A percentile compares a stretch with the other conserved stretches of the same genome.
phyloP scores from a whole-genome alignment of 2,113 vertebrate genomes.

The Petrocephalus zakoni region DNA sequence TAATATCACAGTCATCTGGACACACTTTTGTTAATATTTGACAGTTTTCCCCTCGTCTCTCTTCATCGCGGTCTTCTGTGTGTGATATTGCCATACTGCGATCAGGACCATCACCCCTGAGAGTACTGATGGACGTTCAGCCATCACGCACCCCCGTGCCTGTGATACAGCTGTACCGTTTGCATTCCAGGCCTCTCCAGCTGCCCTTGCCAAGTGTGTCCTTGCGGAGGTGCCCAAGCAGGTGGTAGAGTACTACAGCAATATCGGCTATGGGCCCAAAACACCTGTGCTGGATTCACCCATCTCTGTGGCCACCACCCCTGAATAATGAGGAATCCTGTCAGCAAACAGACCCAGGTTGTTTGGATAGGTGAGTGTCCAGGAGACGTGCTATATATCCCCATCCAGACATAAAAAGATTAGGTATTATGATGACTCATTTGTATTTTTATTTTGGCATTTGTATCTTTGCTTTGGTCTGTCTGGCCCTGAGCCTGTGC shows the following conservation, averaged over 20 bases:
- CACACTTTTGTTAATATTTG: neutral
- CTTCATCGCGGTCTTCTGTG: neutral
- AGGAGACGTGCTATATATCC: neutral
- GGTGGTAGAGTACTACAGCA: constrained; percentile 89
- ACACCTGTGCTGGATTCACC: constrained; percentile 52
- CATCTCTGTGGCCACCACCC: constrained; percentile 58
- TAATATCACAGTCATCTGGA: neutral
- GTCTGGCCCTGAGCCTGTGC: neutral
- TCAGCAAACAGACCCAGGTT: constrained; percentile 23
- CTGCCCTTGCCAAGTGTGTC: constrained; percentile 84
- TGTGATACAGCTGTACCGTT: neutral
- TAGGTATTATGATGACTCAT: neutral
- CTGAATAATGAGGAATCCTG: constrained; percentile 54
- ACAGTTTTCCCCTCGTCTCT: neutral
- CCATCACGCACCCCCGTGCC: neutral
- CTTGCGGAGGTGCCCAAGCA: constrained; percentile 90
- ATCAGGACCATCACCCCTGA: neutral
- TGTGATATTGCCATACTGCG: neutral
- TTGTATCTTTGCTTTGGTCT: neutral
- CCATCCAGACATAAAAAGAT: neutral
- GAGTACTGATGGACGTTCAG: neutral
- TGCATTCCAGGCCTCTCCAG: constrained; percentile 73
- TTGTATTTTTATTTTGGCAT: neutral
- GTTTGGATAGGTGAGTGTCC: constrained; percentile 23
- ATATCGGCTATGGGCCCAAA: constrained; percentile 75